Evolutionary conservation across 1,140 invertebrate genomes (phyloP), one percentile per base, ranked within the genome.

Genomic region (Agraylea sexmaculata): DNA sequence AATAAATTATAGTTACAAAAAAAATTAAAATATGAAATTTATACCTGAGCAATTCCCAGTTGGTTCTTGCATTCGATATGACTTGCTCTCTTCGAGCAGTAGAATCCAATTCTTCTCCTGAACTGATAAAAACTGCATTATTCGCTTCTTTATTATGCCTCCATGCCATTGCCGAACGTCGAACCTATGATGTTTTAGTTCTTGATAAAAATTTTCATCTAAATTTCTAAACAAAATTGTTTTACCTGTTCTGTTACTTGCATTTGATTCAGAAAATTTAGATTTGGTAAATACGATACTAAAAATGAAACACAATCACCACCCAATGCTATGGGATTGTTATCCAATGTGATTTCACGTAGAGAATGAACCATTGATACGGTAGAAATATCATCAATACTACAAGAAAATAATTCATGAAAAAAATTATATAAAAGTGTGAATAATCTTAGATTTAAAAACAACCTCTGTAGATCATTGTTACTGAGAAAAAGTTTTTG

Each of bases 401-500:
- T 85, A 52, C 47, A 73, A 68, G 37, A 38, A 37, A 52, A 47
- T 40, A 16, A 47, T 31, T n/a, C 10, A 28, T 21, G 11, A 3
- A 15, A 15, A n/a, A 25, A 25, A n/a, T 25, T 25, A 25, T 25
- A 25, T n/a, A 25, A 25, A 7, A n/a, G 6, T n/a, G n/a, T 25
- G 6, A 25, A 25, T 25, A n/a, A 25, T 25, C n/a, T 7, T 6
- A 6, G 7, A 31, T 10, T 31, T 10, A 10, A 40, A 52, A 59
- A 54, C 64, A 58, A 80, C 78, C 71, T 75, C 59, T 78, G 72
- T 36, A 90, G 77, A 52, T 89, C 83, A 64, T 91, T 91, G 54
- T 88, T 87, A 52, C 81, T 86, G 6, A 90, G 65, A 64, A 83
- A 87, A 30, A 90, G 62, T 56, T 89, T 84, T 47, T 83, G 76